Percentiles rank a stretch among this genome's conserved stretches.
Conservation (phyloP, 53 echinoderm and acorn worm genomes). For the Holothuria scabra region DNA sequence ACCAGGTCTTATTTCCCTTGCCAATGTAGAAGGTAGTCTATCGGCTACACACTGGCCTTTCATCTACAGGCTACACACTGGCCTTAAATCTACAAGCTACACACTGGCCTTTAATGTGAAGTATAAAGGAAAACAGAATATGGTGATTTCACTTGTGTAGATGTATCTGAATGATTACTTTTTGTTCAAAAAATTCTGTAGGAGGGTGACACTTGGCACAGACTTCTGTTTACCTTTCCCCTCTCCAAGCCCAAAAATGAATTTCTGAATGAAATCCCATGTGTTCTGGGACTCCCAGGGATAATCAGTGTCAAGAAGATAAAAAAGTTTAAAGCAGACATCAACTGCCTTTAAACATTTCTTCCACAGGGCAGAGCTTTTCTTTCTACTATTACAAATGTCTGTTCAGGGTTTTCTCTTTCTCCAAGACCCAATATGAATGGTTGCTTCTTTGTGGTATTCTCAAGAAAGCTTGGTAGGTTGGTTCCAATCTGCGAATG, state of each 20-base stretch:
- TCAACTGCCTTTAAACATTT: background rate
- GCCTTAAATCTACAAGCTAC: no score
- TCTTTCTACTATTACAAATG: background rate
- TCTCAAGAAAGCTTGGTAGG: conserved; percentile 10
- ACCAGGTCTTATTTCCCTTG: no score
- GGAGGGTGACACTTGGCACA: background rate
- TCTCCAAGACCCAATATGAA: background rate
- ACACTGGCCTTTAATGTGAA: no score
- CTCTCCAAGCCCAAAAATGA: conserved; percentile 17
- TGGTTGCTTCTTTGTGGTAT: background rate
- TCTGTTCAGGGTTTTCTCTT: conserved; percentile 20
- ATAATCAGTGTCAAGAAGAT: conserved; percentile 6
- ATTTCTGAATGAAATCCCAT: conserved; percentile 4
- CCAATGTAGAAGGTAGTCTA: no score
- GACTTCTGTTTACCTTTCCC: conserved; percentile 15
- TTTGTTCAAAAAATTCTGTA: background rate
- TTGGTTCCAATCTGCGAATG: conserved; percentile 31
- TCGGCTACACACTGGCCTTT: no score
- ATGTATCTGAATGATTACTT: no score
- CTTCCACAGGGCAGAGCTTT: no score
- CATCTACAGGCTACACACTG: no score
- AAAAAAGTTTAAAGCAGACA: conserved; percentile 9
- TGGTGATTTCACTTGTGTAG: no score
- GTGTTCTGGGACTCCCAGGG: conserved; percentile 33
- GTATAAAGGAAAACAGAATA: no score